Base-by-base conservation (phyloP, 2,888 invertebrate genomes). In the Euplexia lucipara region DNA sequence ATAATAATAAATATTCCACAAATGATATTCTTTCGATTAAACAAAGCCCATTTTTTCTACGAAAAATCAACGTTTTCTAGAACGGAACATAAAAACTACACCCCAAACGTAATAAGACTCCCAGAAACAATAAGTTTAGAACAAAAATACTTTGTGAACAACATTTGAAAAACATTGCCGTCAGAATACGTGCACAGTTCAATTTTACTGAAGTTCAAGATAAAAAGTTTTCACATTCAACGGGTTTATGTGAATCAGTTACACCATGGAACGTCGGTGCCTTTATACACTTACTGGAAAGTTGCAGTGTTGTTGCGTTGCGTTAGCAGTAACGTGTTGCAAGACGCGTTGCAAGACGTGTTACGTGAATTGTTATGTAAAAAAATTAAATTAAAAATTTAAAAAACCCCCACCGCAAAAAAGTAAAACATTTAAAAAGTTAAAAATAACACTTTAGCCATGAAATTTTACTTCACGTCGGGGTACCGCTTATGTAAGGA, bases 221-320 rank as follows among this genome's bases (percentile, higher is more conserved):
- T 81, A 70, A 81, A 77, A 79, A 79, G 63, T 79, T 79, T 79
- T 65, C 51, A 69, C 71, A 81, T 81, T n/a, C 45, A 52, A 44
- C 51, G 59, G 30, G 48, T 59, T 74, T 65, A 77, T 67, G 78
- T 34, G 48, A 78, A 41, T 48, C 59, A 60, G 32, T 66, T 39
- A 77, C 74, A 66, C 47, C 52, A 39, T 45, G 22, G 18, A 20
- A 53, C 47, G 57, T 71, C 52, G 30, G 35, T 41, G 45, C 1
- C 8, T 51, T 53, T 26, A 39, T 47, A 34, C 37, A 20, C 39
- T 16, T 32, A 35, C n/a, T 30, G 9, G 22, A 20, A 30, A 37
- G 16, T 41, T 14, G 53, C 18, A 54, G 10, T 14, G 10, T 9
- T 18, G 20, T 47, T 5, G 7, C 16, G 37, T 16, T 2, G 30